Percentiles rank a stretch among this genome's conserved stretches.
Conservation (phyloP, 2,888 invertebrate genomes). For the Dioctria linearis region DNA sequence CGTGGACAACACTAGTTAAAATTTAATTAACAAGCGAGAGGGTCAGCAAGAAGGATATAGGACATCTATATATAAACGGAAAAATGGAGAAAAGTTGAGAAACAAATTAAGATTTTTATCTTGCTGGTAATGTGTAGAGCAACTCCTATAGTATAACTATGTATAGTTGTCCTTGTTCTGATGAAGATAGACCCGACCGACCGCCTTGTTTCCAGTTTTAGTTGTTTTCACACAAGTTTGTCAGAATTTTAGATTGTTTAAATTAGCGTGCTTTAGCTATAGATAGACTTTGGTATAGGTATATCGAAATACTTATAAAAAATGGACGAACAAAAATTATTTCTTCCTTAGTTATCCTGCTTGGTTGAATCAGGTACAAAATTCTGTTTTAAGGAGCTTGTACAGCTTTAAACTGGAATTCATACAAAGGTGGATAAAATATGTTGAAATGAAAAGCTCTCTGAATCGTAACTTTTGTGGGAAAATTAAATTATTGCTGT, state of each 20-base stretch:
- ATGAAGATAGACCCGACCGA: too few species aligned
- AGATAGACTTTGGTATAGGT: too few species aligned
- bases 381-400: too few species aligned
- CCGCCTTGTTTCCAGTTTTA: too few species aligned
- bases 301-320: too few species aligned
- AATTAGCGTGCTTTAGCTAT: too few species aligned
- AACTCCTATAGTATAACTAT: too few species aligned
- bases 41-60: too few species aligned
- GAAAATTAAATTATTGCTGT: slow-evolving; percentile 14
- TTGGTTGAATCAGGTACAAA: background rate
- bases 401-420: background rate
- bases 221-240: too few species aligned
- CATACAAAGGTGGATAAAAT: slow-evolving; percentile 1
- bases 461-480: background rate
- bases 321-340: background rate
- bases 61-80: too few species aligned
- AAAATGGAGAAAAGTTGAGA: background rate
- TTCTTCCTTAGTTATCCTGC: background rate
- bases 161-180: too few species aligned
- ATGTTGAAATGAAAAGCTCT: background rate
- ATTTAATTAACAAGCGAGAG: slow-evolving; percentile 49
- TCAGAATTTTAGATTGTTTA: too few species aligned
- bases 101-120: slow-evolving; percentile 16
- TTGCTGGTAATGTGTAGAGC: background rate
- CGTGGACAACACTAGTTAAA: slow-evolving; percentile 50